A percentile compares a stretch with the other conserved stretches of the same genome.
These are phyloP conservation scores for Terrapene triunguis DNA, from an alignment of 2,113 vertebrate species.

Conservation along the genomic window DNA sequence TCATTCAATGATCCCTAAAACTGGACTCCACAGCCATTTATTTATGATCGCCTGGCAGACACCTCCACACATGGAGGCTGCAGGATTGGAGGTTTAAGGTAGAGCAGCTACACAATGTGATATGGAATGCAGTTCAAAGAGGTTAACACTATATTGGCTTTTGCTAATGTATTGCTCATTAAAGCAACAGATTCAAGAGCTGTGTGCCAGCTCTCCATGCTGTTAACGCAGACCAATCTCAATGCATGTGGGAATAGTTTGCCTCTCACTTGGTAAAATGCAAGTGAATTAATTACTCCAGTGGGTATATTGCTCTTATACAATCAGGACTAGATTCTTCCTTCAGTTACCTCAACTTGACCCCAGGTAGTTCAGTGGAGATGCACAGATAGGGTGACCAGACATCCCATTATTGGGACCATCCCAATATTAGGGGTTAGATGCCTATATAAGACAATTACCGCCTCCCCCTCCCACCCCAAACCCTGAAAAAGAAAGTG, in stretches of 20 bases:
- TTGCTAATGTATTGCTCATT: constrained; percentile 53
- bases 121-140: constrained; percentile 64
- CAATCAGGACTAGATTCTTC: background rate
- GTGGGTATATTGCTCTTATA: background rate
- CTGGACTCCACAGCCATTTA: constrained; percentile 8
- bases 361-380: constrained; percentile 7
- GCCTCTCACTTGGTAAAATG: constrained; percentile 28
- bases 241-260: background rate
- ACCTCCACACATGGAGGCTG: background rate
- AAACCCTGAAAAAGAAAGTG: background rate
- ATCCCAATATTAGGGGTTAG: background rate
- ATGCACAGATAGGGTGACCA: background rate
- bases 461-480: too few species aligned
- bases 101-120: background rate
- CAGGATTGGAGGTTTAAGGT: constrained; percentile 47
- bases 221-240: background rate
- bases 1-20: constrained; percentile 10
- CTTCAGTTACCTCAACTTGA: background rate
- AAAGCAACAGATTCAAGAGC: constrained; percentile 53
- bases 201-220: background rate
- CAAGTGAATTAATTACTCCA: background rate
- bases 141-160: constrained; percentile 60
- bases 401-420: background rate
- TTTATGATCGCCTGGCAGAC: background rate
- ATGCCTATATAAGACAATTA: background rate